Evolutionary conservation across 2,797 vertebrate species (phyloP).

Genomic region (Sphenopsis melanotis): DNA sequence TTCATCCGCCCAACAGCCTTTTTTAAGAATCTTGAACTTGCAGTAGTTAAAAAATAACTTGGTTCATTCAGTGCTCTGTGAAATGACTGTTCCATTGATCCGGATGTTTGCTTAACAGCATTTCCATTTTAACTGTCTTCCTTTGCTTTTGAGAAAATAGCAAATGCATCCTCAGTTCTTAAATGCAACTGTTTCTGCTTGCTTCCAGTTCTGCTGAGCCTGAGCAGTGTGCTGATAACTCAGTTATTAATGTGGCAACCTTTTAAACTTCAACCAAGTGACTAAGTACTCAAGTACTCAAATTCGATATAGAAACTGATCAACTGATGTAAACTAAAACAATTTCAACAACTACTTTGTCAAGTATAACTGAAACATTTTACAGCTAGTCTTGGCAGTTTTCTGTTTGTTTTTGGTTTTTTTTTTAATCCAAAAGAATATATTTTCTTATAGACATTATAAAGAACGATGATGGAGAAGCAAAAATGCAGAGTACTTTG

Average conservation of each 20-base stretch:
- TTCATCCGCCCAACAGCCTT: background rate
- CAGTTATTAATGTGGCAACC: background rate
- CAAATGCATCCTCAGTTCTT: background rate
- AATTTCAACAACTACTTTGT: background rate
- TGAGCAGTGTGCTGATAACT: background rate
- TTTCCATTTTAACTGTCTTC: background rate
- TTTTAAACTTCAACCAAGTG: background rate
- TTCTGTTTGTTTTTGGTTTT: fast-evolving
- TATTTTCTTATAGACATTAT: background rate
- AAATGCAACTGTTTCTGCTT: background rate
- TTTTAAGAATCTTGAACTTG: background rate
- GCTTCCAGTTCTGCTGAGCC: background rate
- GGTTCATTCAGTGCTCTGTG: background rate
- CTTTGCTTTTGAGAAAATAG: background rate
- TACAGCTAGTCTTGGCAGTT: background rate
- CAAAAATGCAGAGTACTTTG: background rate
- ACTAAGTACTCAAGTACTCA: background rate
- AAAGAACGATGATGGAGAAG: background rate
- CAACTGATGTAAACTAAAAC: background rate
- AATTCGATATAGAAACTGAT: background rate
- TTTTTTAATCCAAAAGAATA: background rate
- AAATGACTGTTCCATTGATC: background rate
- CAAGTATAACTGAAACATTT: background rate
- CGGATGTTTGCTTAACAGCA: background rate
- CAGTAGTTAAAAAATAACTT: background rate